phyloP scores from a whole-genome alignment of 2,888 invertebrate species.

The Bellardia pandia region DNA sequence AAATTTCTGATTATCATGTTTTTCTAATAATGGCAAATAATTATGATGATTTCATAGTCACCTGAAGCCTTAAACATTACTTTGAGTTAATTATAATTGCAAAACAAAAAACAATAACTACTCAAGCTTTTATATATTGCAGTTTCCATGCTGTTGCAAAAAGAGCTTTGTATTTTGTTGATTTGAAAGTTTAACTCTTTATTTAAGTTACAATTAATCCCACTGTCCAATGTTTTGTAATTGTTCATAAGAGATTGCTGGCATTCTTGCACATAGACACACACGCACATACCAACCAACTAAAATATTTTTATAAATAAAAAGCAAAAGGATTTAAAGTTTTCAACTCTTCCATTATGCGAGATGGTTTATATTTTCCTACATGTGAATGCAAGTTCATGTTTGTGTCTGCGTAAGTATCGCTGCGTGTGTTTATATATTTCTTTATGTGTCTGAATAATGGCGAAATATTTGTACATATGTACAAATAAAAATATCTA shows the following conservation, averaged over 20 bases:
- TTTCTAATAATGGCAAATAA: no score
- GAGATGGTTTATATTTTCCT: constrained; percentile 33
- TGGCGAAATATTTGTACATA: constrained; percentile 18
- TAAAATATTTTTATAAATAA: constrained; percentile 30
- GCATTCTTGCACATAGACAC: neutral
- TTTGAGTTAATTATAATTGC: no score
- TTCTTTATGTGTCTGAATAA: neutral
- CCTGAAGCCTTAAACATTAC: no score
- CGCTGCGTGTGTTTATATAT: neutral
- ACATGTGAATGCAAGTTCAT: neutral
- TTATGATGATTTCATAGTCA: no score
- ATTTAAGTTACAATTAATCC: neutral
- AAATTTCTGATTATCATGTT: no score
- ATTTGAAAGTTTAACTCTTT: no score
- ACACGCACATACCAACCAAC: neutral
- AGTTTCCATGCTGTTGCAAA: no score
- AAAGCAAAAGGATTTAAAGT: constrained; percentile 44
- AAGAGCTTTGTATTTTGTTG: no score
- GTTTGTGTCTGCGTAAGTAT: neutral
- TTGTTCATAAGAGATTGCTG: constrained; percentile 3
- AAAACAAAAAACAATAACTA: no score
- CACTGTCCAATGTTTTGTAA: neutral
- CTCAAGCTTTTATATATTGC: no score
- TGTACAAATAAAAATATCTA: neutral
- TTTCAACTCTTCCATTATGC: constrained; percentile 45